Evolutionary conservation across 1,140 invertebrate species (phyloP).

Genomic region (Bathynomus jamesi): DNA sequence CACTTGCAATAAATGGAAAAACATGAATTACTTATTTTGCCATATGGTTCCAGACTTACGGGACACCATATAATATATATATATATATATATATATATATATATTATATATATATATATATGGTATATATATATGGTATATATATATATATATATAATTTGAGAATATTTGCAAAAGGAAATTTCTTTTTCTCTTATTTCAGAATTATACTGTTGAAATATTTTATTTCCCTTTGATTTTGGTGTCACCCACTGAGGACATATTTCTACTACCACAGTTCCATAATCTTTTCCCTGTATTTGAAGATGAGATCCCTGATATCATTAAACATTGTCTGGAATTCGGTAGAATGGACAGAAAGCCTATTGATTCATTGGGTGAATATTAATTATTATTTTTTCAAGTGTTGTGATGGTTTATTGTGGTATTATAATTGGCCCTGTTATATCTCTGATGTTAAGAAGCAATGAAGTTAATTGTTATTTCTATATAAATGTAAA

Average conservation of each 20-base stretch:
- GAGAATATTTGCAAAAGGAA: background rate
- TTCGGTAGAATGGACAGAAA: background rate
- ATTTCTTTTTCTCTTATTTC: conserved; percentile 34
- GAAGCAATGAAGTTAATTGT: background rate
- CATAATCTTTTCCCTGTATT: conserved; percentile 53
- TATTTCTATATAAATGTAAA: background rate
- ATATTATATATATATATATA: background rate
- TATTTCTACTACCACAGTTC: conserved; percentile 59
- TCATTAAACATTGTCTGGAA: conserved; percentile 22
- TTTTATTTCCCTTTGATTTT: conserved; percentile 56
- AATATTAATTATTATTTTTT: background rate
- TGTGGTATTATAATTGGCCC: background rate
- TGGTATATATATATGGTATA: background rate
- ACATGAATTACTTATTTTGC: too few relatives aligned
- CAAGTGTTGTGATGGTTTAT: conserved; percentile 8
- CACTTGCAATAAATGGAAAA: background rate
- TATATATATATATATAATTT: background rate
- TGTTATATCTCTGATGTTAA: background rate
- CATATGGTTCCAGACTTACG: too few relatives aligned
- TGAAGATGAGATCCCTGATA: conserved; percentile 39
- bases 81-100: background rate
- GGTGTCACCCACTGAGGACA: conserved; percentile 49
- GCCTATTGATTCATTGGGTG: background rate
- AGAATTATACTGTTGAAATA: conserved; percentile 51
- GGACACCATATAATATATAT: background rate